phyloP scores from a whole-genome alignment of 2,797 vertebrate species.

The Manis crassicaudata region DNA sequence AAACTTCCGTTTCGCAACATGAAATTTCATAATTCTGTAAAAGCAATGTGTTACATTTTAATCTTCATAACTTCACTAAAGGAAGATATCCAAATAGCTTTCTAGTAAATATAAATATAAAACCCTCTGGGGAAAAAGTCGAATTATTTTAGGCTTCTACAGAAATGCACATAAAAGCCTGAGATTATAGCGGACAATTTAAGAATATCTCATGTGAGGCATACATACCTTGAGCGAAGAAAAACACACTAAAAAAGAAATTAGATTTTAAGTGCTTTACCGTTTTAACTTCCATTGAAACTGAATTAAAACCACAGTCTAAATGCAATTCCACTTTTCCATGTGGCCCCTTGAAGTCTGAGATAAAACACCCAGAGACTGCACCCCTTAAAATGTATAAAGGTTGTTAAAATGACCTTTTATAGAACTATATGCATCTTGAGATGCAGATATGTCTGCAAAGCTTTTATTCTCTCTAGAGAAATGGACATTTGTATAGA shows the following conservation, averaged over 20 bases:
- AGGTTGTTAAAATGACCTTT: conserved; percentile 12
- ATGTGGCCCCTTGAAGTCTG: not conserved
- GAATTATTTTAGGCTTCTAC: conserved; percentile 22
- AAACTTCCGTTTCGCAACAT: conserved; percentile 98
- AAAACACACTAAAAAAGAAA: conserved; percentile 7
- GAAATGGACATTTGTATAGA: not conserved
- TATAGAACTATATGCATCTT: not conserved
- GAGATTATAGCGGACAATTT: not conserved
- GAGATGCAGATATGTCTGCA: not conserved
- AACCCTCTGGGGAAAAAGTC: not conserved
- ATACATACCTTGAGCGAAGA: not conserved
- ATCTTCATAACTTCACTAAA: not conserved
- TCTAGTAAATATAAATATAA: not conserved
- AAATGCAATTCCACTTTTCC: conserved; percentile 38
- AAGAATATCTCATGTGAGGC: not conserved
- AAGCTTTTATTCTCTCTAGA: conserved; percentile 14
- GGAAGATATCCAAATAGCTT: not conserved
- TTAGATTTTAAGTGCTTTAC: not conserved
- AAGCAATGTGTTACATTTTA: conserved; percentile 55
- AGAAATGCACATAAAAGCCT: conserved; percentile 20
- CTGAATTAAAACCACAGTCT: conserved; percentile 30
- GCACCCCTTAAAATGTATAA: not conserved
- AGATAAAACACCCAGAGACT: not conserved
- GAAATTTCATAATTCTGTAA: conserved; percentile 97
- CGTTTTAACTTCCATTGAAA: not conserved